Evolutionary conservation across 2,888 invertebrate species (phyloP).

Genomic region (Venusia cambrica): DNA sequence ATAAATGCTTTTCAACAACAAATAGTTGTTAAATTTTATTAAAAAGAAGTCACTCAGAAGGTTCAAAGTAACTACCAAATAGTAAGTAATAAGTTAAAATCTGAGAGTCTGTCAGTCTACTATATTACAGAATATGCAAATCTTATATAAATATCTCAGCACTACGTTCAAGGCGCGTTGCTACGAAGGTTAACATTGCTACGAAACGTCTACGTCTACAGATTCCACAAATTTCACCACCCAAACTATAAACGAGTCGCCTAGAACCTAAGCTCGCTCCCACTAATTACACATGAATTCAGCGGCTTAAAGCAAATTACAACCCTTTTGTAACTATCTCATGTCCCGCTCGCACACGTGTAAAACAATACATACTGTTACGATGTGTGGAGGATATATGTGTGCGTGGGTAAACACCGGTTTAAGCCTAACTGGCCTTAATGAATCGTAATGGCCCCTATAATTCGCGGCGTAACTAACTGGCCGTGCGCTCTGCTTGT

Average conservation of each 20-base stretch:
- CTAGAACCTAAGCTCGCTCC: slow-evolving; percentile 67
- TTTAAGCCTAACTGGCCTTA: slow-evolving; percentile 83
- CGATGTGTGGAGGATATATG: slow-evolving; percentile 52
- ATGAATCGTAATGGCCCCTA: slow-evolving; percentile 83
- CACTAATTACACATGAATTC: slow-evolving; percentile 72
- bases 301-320: slow-evolving; percentile 65
- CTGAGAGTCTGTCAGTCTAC: too few species aligned
- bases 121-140: too few species aligned
- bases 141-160: too few species aligned
- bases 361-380: slow-evolving; percentile 67
- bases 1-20: too few species aligned
- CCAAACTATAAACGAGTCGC: slow-evolving; percentile 39
- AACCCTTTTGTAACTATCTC: slow-evolving; percentile 40
- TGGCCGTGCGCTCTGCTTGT: slow-evolving; percentile 60
- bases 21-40: too few species aligned
- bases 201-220: slow-evolving; percentile 11
- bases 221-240: slow-evolving; percentile 17
- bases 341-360: slow-evolving; percentile 50
- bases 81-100: too few species aligned
- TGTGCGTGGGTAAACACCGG: slow-evolving; percentile 80
- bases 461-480: slow-evolving; percentile 82
- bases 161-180: too few species aligned
- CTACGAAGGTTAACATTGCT: slow-evolving; percentile 7
- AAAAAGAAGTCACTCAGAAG: too few species aligned
- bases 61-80: too few species aligned